A percentile compares a stretch with the other conserved stretches of the same genome.
These are phyloP conservation scores for Poeciliopsis infans DNA, from an alignment of 2,797 vertebrate species.

Conservation along the genomic window DNA sequence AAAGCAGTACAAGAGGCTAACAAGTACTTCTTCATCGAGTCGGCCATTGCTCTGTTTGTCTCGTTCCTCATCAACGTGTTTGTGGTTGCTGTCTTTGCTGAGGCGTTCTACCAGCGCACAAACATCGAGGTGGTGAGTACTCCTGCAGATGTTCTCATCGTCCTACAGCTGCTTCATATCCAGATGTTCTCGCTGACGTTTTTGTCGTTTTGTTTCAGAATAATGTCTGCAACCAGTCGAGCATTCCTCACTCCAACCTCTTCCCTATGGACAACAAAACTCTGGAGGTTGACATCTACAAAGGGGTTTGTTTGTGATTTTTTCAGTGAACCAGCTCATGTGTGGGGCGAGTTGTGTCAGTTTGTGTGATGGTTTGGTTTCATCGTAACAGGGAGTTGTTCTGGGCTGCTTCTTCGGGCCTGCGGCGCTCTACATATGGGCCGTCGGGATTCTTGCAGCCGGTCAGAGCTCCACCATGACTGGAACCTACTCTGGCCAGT, in stretches of 20 bases:
- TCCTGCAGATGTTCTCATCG: not conserved
- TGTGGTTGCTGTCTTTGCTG: constrained; percentile 92
- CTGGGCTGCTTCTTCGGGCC: constrained; percentile 95
- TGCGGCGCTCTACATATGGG: constrained; percentile 95
- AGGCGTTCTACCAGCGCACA: constrained; percentile 88
- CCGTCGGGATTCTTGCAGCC: constrained; percentile 94
- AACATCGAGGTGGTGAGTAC: constrained; percentile 89
- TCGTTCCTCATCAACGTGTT: constrained; percentile 98
- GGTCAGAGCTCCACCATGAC: constrained; percentile 99
- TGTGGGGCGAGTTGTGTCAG: not conserved
- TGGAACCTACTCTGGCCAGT: constrained; percentile 96
- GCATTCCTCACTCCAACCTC: constrained; percentile 78
- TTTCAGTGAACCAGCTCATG: not conserved
- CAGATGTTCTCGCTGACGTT: not conserved
- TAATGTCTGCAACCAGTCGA: constrained; percentile 75
- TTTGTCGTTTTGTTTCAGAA: not conserved
- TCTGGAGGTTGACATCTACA: constrained; percentile 93
- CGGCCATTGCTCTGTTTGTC: constrained; percentile 89
- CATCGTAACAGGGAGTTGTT: constrained; percentile 66
- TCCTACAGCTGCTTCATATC: not conserved
- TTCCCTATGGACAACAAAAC: constrained; percentile 86
- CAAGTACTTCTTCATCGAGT: constrained; percentile 96
- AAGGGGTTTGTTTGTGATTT: constrained; percentile 83
- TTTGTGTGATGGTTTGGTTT: not conserved
- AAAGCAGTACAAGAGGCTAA: constrained; percentile 91